A percentile compares a stretch with the other conserved stretches of the same genome.
phyloP scores from a whole-genome alignment of 2,113 vertebrate species.

The Hippocampus abdominalis region DNA sequence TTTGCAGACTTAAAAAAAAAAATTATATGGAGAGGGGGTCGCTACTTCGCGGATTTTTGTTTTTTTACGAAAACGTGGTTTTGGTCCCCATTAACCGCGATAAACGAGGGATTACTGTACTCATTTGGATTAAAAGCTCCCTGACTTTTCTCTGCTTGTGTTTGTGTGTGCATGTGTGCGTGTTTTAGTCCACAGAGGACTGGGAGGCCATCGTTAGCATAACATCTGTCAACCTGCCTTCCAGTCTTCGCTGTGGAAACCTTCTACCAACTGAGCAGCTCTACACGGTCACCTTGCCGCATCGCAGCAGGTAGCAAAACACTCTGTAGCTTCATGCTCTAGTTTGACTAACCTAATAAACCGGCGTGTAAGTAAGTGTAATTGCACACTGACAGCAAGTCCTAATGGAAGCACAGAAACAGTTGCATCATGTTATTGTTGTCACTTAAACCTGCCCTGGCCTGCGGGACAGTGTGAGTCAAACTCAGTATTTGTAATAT shows the following conservation, averaged over 20 bases:
- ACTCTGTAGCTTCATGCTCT: background rate
- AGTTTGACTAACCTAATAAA: too few relatives aligned
- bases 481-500: slow-evolving; percentile 9
- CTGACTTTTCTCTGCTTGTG: slow-evolving; percentile 18
- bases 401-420: slow-evolving; percentile 1
- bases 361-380: too few relatives aligned
- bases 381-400: too few relatives aligned
- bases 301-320: slow-evolving; percentile 70
- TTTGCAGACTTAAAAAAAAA: too few relatives aligned
- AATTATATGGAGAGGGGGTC: too few relatives aligned
- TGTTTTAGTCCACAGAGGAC: slow-evolving; percentile 79
- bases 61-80: too few relatives aligned
- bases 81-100: too few relatives aligned
- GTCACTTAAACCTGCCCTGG: slow-evolving; percentile 30
- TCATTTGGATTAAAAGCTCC: background rate
- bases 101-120: too few relatives aligned
- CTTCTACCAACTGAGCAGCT: slow-evolving; percentile 82
- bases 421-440: slow-evolving; percentile 32
- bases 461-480: slow-evolving; percentile 18
- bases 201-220: slow-evolving; percentile 83
- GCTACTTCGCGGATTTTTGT: too few relatives aligned
- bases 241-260: slow-evolving; percentile 80
- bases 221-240: slow-evolving; percentile 72
- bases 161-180: slow-evolving; percentile 17
- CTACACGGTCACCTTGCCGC: slow-evolving; percentile 75